Conservation (phyloP, 2,888 invertebrate genomes). For the Harpalus rubripes region DNA sequence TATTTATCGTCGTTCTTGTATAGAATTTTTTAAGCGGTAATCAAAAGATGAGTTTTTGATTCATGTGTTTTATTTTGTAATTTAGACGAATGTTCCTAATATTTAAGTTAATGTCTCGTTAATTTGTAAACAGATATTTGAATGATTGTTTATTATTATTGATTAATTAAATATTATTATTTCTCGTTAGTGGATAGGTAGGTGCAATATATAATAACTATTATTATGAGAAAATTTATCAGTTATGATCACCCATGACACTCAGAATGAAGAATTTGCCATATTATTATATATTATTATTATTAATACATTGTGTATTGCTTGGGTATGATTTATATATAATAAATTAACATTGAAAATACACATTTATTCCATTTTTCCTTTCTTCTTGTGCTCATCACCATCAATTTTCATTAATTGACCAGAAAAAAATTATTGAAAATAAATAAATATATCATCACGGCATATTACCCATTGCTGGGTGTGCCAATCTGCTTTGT, state of each 20-base stretch:
- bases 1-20: constrained; percentile 51
- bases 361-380: constrained; percentile 7
- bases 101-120: constrained; percentile 73
- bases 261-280: constrained; percentile 74
- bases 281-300: constrained; percentile 76
- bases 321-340: constrained; percentile 78
- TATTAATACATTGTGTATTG: constrained; percentile 77
- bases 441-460: too few relatives aligned
- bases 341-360: constrained; percentile 76
- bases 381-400: neutral
- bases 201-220: constrained; percentile 77
- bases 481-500: too few relatives aligned
- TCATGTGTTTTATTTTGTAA: constrained; percentile 73
- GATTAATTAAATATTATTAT: constrained; percentile 65
- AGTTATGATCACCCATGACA: constrained; percentile 66
- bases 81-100: constrained; percentile 75
- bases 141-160: constrained; percentile 60
- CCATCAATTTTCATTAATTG: too few relatives aligned
- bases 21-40: constrained; percentile 56
- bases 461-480: too few relatives aligned
- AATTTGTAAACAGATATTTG: constrained; percentile 70
- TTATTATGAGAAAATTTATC: constrained; percentile 72
- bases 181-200: constrained; percentile 75
- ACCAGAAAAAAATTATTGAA: too few relatives aligned
- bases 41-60: constrained; percentile 68